Evolutionary conservation across 2,113 vertebrate genomes (phyloP).

Genomic region (Vulpes ferrilata): DNA sequence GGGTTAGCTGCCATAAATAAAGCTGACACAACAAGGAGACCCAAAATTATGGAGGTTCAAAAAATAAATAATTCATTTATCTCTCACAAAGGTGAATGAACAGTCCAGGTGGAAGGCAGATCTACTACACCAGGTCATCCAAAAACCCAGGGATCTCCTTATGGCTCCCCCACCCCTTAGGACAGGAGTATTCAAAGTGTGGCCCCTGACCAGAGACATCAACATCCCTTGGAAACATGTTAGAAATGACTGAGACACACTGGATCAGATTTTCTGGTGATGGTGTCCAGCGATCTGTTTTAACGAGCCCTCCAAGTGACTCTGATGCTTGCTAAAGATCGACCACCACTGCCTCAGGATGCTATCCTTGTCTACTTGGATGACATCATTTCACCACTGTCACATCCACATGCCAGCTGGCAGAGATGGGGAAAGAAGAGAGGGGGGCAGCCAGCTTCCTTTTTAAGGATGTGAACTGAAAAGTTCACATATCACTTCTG

Average conservation of each 20-base stretch:
- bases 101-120: not conserved
- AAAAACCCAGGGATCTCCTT: not conserved
- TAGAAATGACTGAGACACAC: not conserved
- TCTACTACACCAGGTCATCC: not conserved
- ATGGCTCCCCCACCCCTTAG: not conserved
- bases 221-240: not conserved
- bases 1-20: not conserved
- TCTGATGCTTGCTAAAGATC: not conserved
- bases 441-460: not conserved
- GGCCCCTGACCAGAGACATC: not conserved
- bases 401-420: not conserved
- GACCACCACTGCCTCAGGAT: not conserved
- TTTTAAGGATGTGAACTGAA: not conserved
- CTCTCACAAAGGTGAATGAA: not conserved
- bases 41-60: not conserved
- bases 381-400: not conserved
- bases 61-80: not conserved
- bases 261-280: not conserved
- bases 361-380: not conserved
- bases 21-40: not conserved
- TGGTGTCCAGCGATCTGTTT: not conserved
- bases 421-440: not conserved
- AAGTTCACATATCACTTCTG: not conserved
- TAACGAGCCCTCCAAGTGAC: not conserved
- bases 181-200: not conserved